Evolutionary conservation across 2,113 vertebrate genomes (phyloP), one percentile per base, ranked within the genome.

Genomic region (Kryptolebias marmoratus): DNA sequence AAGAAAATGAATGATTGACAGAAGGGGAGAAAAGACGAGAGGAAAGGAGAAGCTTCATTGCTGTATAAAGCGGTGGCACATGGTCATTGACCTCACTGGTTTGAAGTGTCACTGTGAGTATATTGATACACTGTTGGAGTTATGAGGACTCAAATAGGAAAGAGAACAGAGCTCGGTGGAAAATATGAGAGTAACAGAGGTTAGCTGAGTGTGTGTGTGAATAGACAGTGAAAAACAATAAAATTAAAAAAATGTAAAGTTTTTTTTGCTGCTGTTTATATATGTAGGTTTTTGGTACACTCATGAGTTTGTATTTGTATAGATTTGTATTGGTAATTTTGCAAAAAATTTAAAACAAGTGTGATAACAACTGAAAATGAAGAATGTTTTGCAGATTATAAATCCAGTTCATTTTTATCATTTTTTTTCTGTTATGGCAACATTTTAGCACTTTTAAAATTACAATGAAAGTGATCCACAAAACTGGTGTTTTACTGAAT

Each of bases 41-140:
- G 64, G 60, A 48, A 7, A 55, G 55, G 53, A 64, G 62, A 12
- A 52, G 48, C 48, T 61, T 77, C 79, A 83, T 71, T 81, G 65
- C 52, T 55, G 47, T 56, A 73, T 70, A 84, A 70, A 83, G 66
- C 58, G 52, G 48, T 69, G 73, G 30, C 65, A 68, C 65, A 42
- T 68, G 79, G 64, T 68, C 73, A 76, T 80, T 88, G 83, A 86
- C 73, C 83, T 67, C 9, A 11, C 62, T 75, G 68, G 57, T 83
- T 82, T 81, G 62, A 85, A 75, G 70, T 81, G 73, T 83, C 64
- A 79, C 0, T 50, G 64, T 75, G 80, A 71, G 74, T 73, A 61
- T 71, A 77, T 30, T 50, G 65, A 87, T 54, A 69, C 61, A 77
- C 57, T 63, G 71, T 56, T 75, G 75, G 68, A 4, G 16, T 75